Evolutionary conservation across 2,888 invertebrate genomes (phyloP), one percentile per base, ranked within the genome.

Genomic region (Dryocosmus kuriphilus): DNA sequence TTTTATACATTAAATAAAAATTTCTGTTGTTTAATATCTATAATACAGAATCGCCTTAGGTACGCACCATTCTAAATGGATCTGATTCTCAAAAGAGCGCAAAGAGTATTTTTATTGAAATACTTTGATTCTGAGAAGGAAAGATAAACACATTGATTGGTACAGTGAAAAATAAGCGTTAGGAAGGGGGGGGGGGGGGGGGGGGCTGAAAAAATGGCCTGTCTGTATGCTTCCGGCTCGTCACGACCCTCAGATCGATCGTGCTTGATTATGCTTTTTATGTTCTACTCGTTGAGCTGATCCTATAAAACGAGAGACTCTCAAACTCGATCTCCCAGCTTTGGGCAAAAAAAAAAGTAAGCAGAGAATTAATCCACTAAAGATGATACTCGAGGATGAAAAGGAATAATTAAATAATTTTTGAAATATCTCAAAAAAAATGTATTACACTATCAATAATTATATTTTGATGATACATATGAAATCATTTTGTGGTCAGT

Each of bases 61-160:
- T 71, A 27, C 67, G 4, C 14, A 30, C 35, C 38, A 71, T 46
- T 30, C 51, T 19, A 46, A 46, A 51, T 41, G 41, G 41, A 41
- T 19, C 41, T 1, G 27, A 41, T 65, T 41, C 8, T 8, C 24
- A 41, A 65, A 38, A 63, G 24, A 65, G 7, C 14, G 24, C 38
- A 41, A 24, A 41, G 22, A 38, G 46, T 46, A 19, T 19, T 46
- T 7, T 46, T 0, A 19, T 46, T 8, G 22, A 32, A n/a, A 24
- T n/a, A 65, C 16, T 65, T 65, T 41, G 41, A 11, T 41, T 41
- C 41, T 65, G 65, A 65, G 65, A 65, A 24, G 22, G 41, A 41
- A 38, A 65, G 65, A 65, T 65, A 41, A 65, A 46, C 46, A 46
- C 19, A 6, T 46, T 46, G 46, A 65, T 65, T 65, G 38, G 41